phyloP scores from a whole-genome alignment of 1,140 invertebrate genomes.

The Proales similis region DNA sequence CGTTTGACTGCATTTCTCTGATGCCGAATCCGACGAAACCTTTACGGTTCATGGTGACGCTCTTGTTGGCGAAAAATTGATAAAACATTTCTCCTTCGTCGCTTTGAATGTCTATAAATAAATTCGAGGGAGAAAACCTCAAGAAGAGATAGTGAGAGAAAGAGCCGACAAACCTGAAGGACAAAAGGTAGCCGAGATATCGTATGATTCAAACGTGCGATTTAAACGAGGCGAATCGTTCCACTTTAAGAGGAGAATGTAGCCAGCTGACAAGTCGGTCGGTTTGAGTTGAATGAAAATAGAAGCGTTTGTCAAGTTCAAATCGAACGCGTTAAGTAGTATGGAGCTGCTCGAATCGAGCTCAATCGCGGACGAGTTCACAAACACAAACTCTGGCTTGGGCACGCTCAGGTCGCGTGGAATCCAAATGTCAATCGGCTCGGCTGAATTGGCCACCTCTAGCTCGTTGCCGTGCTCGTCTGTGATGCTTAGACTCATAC shows the following conservation, averaged over 20 bases:
- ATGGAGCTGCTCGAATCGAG: neutral
- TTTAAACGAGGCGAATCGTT: neutral
- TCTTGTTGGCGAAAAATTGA: conserved; percentile 20
- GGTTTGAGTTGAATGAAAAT: conserved; percentile 24
- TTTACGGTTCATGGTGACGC: neutral
- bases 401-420: conserved; percentile 9
- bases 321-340: conserved; percentile 8
- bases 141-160: too few species aligned
- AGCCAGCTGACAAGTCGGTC: neutral
- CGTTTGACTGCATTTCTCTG: conserved; percentile 14
- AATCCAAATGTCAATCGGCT: conserved; percentile 11
- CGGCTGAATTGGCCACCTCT: neutral
- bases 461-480: conserved; percentile 6
- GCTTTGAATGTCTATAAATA: neutral
- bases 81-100: too few species aligned
- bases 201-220: neutral
- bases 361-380: conserved; percentile 3
- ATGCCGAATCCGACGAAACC: conserved; percentile 15
- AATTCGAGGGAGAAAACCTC: too few species aligned
- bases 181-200: conserved; percentile 30
- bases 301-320: conserved; percentile 26
- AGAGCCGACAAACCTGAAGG: neutral
- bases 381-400: neutral
- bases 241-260: conserved; percentile 3
- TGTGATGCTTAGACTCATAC: conserved; percentile 23